Percentiles rank a stretch among this genome's conserved stretches.
Evolutionary conservation across 2,113 vertebrate genomes (phyloP).

Genomic region (Podiceps cristatus): DNA sequence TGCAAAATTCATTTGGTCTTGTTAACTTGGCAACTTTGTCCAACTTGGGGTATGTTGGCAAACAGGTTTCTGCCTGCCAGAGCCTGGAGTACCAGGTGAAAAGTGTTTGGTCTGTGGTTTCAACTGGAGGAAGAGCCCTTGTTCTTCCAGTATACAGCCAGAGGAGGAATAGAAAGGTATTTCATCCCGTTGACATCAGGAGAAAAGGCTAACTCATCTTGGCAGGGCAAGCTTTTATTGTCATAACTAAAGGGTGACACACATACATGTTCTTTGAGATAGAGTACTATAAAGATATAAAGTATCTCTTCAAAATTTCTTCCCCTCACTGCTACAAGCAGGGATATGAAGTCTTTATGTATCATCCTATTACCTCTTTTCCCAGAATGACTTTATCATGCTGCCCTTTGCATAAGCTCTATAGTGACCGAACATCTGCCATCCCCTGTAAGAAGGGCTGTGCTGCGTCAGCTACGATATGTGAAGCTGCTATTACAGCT

Average conservation of each 20-base stretch:
- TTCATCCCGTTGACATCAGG: not conserved
- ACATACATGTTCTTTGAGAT: too few relatives aligned
- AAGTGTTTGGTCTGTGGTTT: accelerated
- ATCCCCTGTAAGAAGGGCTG: not conserved
- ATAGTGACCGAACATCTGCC: not conserved
- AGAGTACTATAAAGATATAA: too few relatives aligned
- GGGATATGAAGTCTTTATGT: not conserved
- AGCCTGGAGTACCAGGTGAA: not conserved
- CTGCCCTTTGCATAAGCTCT: not conserved
- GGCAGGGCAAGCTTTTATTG: not conserved
- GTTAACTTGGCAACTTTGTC: not conserved
- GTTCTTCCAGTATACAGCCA: not conserved
- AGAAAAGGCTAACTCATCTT: not conserved
- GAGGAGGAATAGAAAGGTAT: not conserved
- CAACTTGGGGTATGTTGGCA: accelerated
- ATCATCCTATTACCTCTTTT: not conserved
- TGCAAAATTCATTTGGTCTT: not conserved
- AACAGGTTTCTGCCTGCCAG: not conserved
- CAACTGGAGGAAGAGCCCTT: not conserved
- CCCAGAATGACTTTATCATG: not conserved
- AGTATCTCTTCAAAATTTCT: not conserved
- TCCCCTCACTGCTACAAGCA: not conserved
- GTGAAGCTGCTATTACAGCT: accelerated
- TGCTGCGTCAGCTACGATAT: accelerated
- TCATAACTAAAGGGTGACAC: not conserved